Evolutionary conservation across 2,797 vertebrate genomes (phyloP).

Genomic region (Cynodonichthys magdalenae): DNA sequence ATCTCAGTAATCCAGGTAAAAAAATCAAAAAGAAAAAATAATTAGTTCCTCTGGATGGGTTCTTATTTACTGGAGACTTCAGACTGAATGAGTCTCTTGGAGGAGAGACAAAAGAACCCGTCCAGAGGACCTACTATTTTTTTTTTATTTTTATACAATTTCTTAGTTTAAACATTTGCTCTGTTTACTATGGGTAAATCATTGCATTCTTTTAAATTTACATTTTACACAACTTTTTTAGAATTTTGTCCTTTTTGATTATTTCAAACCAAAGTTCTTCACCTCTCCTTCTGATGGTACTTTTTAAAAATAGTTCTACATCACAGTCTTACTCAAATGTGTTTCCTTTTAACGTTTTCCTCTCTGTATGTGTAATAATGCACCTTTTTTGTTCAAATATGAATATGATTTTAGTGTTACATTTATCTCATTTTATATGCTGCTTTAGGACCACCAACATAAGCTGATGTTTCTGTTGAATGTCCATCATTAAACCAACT

Average conservation of each 20-base stretch:
- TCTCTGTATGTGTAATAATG: conserved; percentile 3
- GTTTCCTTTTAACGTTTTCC: not conserved
- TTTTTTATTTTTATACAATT: no score
- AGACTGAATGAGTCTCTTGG: no score
- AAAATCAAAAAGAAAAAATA: no score
- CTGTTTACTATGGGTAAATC: no score
- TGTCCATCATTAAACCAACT: conserved; percentile 20
- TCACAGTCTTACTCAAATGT: conserved; percentile 5
- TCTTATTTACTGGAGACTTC: no score
- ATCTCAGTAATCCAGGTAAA: no score
- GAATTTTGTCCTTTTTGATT: conserved; percentile 1
- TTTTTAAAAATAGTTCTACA: conserved; percentile 1
- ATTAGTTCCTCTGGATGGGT: no score
- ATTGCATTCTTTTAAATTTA: no score
- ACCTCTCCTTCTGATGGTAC: conserved; percentile 4
- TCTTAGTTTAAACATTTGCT: no score
- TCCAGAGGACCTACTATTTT: no score
- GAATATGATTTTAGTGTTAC: conserved; percentile 15
- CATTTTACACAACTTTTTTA: no score
- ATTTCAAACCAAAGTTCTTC: not conserved
- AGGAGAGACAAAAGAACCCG: no score
- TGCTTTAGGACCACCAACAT: conserved; percentile 43
- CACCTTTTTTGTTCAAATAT: conserved; percentile 15
- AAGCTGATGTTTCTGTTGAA: conserved; percentile 43
- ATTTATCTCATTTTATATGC: conserved; percentile 26